Percentiles rank a stretch among this genome's conserved stretches.
Conservation (phyloP, 2,797 vertebrate species). For the Sebastes kiyomatsui region DNA sequence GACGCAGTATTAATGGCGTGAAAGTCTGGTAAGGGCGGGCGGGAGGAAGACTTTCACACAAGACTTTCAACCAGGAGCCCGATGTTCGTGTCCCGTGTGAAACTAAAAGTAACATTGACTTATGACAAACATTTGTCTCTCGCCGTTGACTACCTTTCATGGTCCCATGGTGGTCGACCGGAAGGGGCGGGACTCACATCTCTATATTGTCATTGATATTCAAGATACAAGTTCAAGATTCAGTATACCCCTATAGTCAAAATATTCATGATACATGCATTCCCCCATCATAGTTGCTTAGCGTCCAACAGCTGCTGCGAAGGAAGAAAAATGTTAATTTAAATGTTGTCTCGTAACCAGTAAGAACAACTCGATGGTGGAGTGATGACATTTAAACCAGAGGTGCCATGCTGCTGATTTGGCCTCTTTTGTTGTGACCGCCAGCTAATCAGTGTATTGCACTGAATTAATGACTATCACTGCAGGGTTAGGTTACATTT, state of each 20-base stretch:
- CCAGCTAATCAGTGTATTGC: slow-evolving; percentile 15
- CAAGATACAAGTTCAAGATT: background rate
- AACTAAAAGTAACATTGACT: too few relatives aligned
- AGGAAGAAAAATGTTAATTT: background rate
- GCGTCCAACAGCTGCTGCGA: background rate
- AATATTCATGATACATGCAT: background rate
- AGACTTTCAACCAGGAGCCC: rapidly evolving
- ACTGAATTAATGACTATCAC: slow-evolving; percentile 32
- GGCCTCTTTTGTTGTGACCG: background rate
- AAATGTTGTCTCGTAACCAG: background rate
- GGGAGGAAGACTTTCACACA: too few relatives aligned
- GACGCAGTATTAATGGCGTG: rapidly evolving
- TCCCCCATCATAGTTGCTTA: background rate
- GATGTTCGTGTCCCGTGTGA: too few relatives aligned
- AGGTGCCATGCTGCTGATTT: background rate
- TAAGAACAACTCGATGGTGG: background rate
- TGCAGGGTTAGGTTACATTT: slow-evolving; percentile 3
- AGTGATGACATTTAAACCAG: slow-evolving; percentile 8
- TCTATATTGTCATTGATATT: background rate
- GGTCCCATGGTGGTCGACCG: too few relatives aligned
- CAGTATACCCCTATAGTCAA: background rate
- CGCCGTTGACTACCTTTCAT: too few relatives aligned
- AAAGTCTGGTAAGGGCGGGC: too few relatives aligned
- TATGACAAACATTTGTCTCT: too few relatives aligned
- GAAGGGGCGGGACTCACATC: background rate